A percentile compares a stretch with the other conserved stretches of the same genome.
Evolutionary conservation across 2,888 invertebrate genomes (phyloP).

Genomic region (Lochmaea capreae): DNA sequence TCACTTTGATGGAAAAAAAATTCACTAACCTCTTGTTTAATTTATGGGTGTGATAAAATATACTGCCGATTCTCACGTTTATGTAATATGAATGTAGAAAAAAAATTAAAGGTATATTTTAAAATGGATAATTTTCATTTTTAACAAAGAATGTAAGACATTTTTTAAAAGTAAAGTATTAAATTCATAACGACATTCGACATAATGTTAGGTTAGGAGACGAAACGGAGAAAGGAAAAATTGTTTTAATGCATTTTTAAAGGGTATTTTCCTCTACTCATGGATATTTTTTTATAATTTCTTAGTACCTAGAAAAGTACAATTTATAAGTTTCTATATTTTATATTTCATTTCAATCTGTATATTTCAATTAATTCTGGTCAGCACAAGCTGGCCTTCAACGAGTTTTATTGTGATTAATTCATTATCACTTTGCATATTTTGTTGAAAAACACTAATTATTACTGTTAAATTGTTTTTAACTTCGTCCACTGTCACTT

Average conservation of each 20-base stretch:
- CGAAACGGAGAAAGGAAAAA: slow-evolving; percentile 1
- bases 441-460: too few species aligned
- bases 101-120: slow-evolving; percentile 35
- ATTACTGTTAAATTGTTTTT: too few species aligned
- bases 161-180: background rate
- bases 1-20: slow-evolving; percentile 41
- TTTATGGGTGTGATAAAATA: slow-evolving; percentile 42
- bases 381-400: too few species aligned
- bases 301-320: too few species aligned
- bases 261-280: background rate
- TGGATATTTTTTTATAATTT: too few species aligned
- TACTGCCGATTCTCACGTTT: slow-evolving; percentile 45
- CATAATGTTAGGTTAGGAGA: background rate
- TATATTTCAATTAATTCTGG: too few species aligned
- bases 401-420: too few species aligned
- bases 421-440: too few species aligned
- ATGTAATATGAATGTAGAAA: slow-evolving; percentile 42
- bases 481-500: too few species aligned
- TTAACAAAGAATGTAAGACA: slow-evolving; percentile 22
- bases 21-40: slow-evolving; percentile 42
- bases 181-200: background rate
- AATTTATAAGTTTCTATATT: too few species aligned
- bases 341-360: too few species aligned
- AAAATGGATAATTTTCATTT: slow-evolving; percentile 26
- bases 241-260: background rate